Conservation (phyloP, 1,140 invertebrate genomes). For the Antheraea pernyi region DNA sequence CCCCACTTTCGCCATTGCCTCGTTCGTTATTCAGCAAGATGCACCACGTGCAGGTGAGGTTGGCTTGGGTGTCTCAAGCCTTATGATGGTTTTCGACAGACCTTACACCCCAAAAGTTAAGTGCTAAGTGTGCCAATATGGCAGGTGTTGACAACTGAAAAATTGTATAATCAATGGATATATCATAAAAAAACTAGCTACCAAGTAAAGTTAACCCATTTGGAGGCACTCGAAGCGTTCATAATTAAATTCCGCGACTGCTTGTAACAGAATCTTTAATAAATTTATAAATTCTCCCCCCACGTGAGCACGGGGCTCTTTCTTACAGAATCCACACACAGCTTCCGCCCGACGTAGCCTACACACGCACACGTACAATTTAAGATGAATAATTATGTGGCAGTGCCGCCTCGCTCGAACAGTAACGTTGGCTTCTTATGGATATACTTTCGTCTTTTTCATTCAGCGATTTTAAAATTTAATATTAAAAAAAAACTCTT, state of each 20-base stretch:
- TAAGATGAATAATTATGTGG: slow-evolving; percentile 79
- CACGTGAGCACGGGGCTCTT: slow-evolving; percentile 36
- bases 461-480: not conserved
- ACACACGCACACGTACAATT: slow-evolving; percentile 62
- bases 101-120: too few species aligned
- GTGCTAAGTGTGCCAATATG: too few species aligned
- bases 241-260: slow-evolving; percentile 54
- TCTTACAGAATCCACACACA: slow-evolving; percentile 63
- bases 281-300: slow-evolving; percentile 69
- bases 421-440: slow-evolving; percentile 3
- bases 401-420: slow-evolving; percentile 59
- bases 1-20: too few species aligned
- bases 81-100: too few species aligned
- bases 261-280: slow-evolving; percentile 47
- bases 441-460: not conserved
- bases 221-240: too few species aligned
- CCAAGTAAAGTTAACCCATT: slow-evolving; percentile 8
- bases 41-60: too few species aligned
- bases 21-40: too few species aligned
- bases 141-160: too few species aligned
- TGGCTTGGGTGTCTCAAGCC: too few species aligned
- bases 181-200: not conserved
- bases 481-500: too few species aligned
- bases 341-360: slow-evolving; percentile 36
- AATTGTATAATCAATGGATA: not conserved